phyloP scores from a whole-genome alignment of 2,797 vertebrate genomes.

The Rhyacichthys aspro region DNA sequence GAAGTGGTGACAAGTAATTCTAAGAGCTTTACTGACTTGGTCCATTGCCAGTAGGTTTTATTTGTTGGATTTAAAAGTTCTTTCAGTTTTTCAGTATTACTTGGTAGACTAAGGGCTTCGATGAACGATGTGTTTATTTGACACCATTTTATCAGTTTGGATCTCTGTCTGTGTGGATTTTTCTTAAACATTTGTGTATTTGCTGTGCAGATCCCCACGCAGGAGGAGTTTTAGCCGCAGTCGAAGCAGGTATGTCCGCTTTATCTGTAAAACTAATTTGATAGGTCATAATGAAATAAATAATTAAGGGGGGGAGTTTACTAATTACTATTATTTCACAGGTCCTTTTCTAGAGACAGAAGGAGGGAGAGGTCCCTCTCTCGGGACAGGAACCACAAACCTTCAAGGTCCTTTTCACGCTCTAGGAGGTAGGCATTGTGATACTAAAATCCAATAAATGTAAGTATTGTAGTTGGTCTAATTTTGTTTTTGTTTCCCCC shows the following conservation, averaged over 20 bases:
- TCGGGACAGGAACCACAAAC: conserved; percentile 97
- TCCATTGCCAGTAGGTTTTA: conserved; percentile 42
- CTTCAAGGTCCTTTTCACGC: conserved; percentile 95
- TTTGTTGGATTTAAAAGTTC: conserved; percentile 33
- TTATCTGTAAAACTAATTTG: neutral
- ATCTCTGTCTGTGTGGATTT: neutral
- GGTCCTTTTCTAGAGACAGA: conserved; percentile 97
- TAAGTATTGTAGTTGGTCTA: neutral
- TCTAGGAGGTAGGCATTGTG: conserved; percentile 88
- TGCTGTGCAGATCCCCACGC: conserved; percentile 90
- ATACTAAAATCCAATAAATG: neutral
- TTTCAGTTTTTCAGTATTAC: conserved; percentile 27
- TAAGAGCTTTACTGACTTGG: conserved; percentile 46
- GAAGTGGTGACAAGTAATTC: conserved; percentile 15
- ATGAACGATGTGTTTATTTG: conserved; percentile 40
- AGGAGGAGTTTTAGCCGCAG: conserved; percentile 97
- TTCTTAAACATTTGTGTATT: conserved; percentile 45
- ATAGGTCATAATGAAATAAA: neutral
- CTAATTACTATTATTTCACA: conserved; percentile 48
- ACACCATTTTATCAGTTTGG: neutral
- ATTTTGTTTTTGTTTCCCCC: conserved; percentile 2
- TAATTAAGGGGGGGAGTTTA: neutral
- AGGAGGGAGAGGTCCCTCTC: conserved; percentile 96
- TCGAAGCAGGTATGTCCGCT: conserved; percentile 89
- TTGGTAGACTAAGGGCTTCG: conserved; percentile 47